Evolutionary conservation across 2,113 vertebrate genomes (phyloP).

Genomic region (Mola mola): DNA sequence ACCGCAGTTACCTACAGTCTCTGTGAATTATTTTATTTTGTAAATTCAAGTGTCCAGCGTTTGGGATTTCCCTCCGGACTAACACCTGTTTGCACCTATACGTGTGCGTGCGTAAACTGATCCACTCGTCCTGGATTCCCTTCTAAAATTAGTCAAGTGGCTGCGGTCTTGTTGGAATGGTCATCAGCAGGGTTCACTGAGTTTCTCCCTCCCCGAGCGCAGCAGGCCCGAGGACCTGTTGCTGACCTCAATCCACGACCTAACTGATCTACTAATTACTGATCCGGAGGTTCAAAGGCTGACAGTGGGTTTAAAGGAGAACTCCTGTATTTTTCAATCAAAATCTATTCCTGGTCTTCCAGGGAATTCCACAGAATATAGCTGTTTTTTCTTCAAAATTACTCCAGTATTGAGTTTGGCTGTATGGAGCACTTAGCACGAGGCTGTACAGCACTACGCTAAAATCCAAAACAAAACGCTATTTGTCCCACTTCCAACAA

Average conservation of each 20-base stretch:
- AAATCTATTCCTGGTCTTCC: too few species aligned
- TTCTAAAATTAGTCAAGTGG: constrained; percentile 75
- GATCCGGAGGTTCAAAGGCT: neutral
- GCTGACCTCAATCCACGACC: neutral
- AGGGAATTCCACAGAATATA: too few species aligned
- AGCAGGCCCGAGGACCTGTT: constrained; percentile 19
- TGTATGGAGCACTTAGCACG: too few species aligned
- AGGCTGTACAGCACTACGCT: too few species aligned
- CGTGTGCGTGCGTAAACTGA: constrained; percentile 66
- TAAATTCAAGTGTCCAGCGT: constrained; percentile 4
- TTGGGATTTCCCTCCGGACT: constrained; percentile 7
- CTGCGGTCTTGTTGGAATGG: constrained; percentile 40
- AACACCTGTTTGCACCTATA: neutral
- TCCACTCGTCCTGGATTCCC: constrained; percentile 77
- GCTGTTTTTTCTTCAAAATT: too few species aligned
- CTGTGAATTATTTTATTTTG: too few species aligned
- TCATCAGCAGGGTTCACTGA: constrained; percentile 29
- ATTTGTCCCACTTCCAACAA: too few species aligned
- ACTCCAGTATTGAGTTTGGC: too few species aligned
- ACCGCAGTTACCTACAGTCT: too few species aligned
- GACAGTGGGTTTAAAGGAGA: constrained; percentile 29
- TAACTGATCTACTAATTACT: neutral
- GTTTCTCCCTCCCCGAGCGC: neutral
- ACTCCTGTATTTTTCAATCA: too few species aligned
- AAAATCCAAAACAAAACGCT: too few species aligned